phyloP scores from a whole-genome alignment of 2,113 vertebrate species.

The Atlantisia rogersi region DNA sequence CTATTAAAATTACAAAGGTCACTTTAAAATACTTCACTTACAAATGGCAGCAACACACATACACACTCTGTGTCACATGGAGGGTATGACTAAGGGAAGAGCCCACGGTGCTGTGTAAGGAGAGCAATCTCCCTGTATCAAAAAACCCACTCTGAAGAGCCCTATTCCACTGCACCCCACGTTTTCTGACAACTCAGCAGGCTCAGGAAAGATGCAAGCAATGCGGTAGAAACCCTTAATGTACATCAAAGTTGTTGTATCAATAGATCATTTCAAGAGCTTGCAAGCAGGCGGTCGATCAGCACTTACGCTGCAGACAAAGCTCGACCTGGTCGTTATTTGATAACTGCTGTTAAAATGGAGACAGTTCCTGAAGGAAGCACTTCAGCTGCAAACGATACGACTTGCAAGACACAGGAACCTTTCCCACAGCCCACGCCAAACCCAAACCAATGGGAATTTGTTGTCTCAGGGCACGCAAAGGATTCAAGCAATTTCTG shows the following conservation, averaged over 20 bases:
- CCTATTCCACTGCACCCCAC: background rate
- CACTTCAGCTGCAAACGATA: background rate
- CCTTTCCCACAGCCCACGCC: background rate
- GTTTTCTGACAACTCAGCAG: background rate
- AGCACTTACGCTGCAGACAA: background rate
- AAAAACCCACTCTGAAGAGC: background rate
- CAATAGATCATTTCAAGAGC: background rate
- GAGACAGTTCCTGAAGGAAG: background rate
- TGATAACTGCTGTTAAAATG: constrained; percentile 13
- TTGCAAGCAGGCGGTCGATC: background rate
- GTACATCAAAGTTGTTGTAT: background rate
- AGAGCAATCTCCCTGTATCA: background rate
- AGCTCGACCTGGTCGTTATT: background rate
- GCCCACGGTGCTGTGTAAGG: background rate
- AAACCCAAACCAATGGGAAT: background rate
- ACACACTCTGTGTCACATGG: rapidly evolving
- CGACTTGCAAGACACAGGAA: background rate
- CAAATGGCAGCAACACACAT: background rate
- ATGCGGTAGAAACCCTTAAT: background rate
- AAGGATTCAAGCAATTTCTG: background rate
- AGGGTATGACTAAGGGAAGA: background rate
- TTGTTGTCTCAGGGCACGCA: background rate
- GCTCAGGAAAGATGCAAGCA: background rate
- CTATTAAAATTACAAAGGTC: background rate
- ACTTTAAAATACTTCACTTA: background rate